Percentiles rank a stretch among this genome's conserved stretches.
Evolutionary conservation across 2,888 invertebrate genomes (phyloP).

Genomic region (Diogma glabrata): DNA sequence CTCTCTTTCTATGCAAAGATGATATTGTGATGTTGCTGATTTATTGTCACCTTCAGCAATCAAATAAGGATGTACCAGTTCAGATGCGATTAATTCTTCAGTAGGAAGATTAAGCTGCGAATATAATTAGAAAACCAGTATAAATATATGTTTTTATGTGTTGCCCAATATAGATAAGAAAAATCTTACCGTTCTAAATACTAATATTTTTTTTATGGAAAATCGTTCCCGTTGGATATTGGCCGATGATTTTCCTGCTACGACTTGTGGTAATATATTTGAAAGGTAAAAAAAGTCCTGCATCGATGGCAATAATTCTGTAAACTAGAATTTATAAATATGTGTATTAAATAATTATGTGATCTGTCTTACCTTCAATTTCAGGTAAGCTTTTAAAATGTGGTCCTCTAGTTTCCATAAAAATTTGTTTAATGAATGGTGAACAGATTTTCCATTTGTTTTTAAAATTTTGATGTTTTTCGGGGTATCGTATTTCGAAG

Average conservation of each 20-base stretch:
- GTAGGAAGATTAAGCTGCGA: conserved; percentile 1
- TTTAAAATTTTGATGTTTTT: neutral
- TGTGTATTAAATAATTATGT: neutral
- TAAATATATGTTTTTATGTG: neutral
- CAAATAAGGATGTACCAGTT: conserved; percentile 1
- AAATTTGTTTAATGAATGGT: neutral
- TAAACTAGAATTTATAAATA: conserved; percentile 2
- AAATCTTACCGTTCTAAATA: neutral
- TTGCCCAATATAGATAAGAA: neutral
- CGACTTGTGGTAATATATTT: conserved; percentile 1
- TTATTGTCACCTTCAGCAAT: neutral
- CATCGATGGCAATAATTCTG: too few relatives aligned
- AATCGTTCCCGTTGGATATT: conserved; percentile 2
- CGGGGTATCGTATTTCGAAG: neutral
- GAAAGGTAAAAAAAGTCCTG: neutral
- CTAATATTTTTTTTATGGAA: neutral
- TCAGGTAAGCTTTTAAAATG: neutral
- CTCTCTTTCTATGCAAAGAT: conserved; percentile 1
- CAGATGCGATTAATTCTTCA: neutral
- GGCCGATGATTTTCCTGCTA: conserved; percentile 1
- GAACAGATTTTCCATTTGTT: conserved; percentile 1
- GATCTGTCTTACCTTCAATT: neutral
- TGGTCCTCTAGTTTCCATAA: neutral
- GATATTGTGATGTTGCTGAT: neutral
- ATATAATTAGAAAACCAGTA: neutral